phyloP scores from a whole-genome alignment of 2,888 invertebrate species.

The Chymomyza caudatula region DNA sequence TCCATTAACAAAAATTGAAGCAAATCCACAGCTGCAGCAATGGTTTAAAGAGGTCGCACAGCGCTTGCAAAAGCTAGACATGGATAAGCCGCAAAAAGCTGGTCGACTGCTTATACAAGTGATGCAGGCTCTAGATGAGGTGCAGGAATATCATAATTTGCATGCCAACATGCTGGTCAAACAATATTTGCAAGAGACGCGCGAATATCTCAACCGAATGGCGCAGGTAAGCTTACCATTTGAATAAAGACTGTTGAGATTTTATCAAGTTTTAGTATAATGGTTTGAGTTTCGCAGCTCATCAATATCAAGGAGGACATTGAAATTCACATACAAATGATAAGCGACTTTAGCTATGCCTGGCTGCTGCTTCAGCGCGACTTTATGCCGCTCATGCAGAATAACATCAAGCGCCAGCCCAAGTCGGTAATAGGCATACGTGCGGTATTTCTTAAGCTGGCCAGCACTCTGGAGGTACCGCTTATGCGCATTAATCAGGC shows the following conservation, averaged over 20 bases:
- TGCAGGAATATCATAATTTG: conserved; percentile 96
- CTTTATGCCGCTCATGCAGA: conserved; percentile 93
- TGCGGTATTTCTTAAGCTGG: conserved; percentile 95
- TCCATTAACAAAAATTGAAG: conserved; percentile 90
- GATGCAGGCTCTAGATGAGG: conserved; percentile 95
- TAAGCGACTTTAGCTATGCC: conserved; percentile 96
- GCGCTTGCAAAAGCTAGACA: conserved; percentile 88
- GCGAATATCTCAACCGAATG: conserved; percentile 90
- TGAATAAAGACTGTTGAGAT: neutral
- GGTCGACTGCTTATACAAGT: conserved; percentile 93
- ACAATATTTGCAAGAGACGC: conserved; percentile 92
- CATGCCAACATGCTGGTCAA: conserved; percentile 93
- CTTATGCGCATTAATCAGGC: conserved; percentile 95
- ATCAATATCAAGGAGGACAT: conserved; percentile 95
- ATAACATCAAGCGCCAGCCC: conserved; percentile 89
- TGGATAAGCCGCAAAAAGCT: conserved; percentile 86
- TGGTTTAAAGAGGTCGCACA: conserved; percentile 95
- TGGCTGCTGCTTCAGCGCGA: conserved; percentile 93
- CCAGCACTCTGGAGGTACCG: conserved; percentile 96
- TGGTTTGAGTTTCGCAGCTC: conserved; percentile 36
- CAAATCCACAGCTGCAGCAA: conserved; percentile 90
- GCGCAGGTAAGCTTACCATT: conserved; percentile 81
- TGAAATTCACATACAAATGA: conserved; percentile 92
- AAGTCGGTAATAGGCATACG: conserved; percentile 92
- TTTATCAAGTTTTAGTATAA: neutral